phyloP scores from a whole-genome alignment of 2,113 vertebrate species.

The Malurus alboscapulatus region DNA sequence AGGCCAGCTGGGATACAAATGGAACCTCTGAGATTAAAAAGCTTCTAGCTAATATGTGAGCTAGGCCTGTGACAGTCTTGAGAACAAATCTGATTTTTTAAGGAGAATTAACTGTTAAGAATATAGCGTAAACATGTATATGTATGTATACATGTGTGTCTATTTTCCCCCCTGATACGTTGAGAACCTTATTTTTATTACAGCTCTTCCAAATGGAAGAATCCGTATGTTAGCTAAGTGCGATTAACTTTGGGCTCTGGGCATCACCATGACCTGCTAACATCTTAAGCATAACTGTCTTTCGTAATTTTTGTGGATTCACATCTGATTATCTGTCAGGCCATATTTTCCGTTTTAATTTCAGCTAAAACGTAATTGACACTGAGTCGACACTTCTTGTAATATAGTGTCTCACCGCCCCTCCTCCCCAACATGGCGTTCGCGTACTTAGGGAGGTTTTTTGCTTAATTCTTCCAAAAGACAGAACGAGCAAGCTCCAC shows the following conservation, averaged over 20 bases:
- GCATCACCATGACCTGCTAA: background rate
- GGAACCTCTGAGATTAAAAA: background rate
- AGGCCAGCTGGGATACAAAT: background rate
- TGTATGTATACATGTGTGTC: too few relatives aligned
- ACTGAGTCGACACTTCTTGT: accelerated
- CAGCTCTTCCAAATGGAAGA: background rate
- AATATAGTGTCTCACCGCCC: background rate
- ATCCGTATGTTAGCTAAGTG: accelerated
- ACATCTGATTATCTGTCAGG: too few relatives aligned
- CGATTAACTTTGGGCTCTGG: background rate
- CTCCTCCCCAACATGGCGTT: background rate
- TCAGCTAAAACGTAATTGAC: background rate
- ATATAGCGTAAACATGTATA: background rate
- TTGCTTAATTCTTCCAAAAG: background rate
- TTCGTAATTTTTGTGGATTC: background rate
- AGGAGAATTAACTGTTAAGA: background rate
- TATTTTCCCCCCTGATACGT: accelerated
- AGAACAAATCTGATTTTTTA: background rate
- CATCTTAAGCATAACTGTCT: background rate
- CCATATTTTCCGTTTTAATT: background rate
- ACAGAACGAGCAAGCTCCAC: accelerated
- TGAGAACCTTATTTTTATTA: background rate
- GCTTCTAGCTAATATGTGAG: background rate
- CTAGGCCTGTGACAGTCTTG: background rate
- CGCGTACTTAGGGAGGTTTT: accelerated